Base-by-base conservation (phyloP, 2,888 invertebrate species). In the Heliconius cydno region DNA sequence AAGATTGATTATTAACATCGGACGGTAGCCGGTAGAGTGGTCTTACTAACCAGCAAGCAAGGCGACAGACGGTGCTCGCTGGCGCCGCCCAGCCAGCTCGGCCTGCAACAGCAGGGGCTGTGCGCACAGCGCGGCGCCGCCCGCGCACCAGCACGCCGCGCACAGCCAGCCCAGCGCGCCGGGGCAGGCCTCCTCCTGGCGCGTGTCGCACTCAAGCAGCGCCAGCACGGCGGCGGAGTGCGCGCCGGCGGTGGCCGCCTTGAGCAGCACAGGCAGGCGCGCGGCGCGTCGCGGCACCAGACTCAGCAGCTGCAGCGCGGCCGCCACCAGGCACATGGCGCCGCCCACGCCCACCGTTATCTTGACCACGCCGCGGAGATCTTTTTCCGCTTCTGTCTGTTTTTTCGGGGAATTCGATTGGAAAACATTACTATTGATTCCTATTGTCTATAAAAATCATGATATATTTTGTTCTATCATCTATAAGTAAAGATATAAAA, bases 91-190 rank as follows among this genome's bases (percentile, higher is more conserved):
- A 3, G 96, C 96, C 72, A 97, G 91, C 88, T 97, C 97, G 0
- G 97, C 96, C 85, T 97, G 97, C 83, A 97, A 95, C 81, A 97
- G 95, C 76, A 97, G 92, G 63, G 97, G 96, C 87, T 96, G 97
- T 66, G 97, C 97, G 81, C 97, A 96, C 82, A 97, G 96, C 34
- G 97, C 96, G 12, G 97, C 97, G 89, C 97, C 96, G 0, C 96
- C 96, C 22, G 96, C 92, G 92, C 87, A 97, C 95, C 86, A 97
- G 91, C 92, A 96, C 88, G 97, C 96, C 9, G 96, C 95, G 96
- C 97, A 97, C 74, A 97, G 96, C 86, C 97, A 97, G 65, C 97
- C 96, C 79, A 97, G 92, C 22, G 97, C 96, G 3, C 96, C 94
- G 0, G 91, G 90, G 34, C 93, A 93, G 2, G 93, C 94, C 77